Base-by-base conservation (phyloP, 2,888 invertebrate genomes). In the Hydriomena furcata region DNA sequence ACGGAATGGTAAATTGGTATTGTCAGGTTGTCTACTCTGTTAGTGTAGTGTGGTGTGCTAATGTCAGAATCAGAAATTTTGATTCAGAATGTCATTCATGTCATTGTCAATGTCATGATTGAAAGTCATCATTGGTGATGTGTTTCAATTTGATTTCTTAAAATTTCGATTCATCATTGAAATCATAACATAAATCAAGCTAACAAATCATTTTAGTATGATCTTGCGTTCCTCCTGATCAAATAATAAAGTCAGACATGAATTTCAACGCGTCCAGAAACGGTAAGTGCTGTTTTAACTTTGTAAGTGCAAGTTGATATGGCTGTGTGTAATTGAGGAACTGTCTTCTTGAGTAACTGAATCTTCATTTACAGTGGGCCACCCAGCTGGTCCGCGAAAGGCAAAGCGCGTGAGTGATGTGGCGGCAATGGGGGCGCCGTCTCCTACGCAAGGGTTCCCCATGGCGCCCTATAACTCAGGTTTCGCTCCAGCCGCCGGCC, bases 341-440 rank as follows among this genome's bases (percentile, higher is more conserved):
- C 13, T 13, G 2, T 51, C 7, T 10, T 36, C 21, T 10, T n/a
- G 7, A 23, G n/a, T n/a, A n/a, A n/a, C n/a, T n/a, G n/a, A n/a
- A 8, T 38, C 20, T 55, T 53, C 38, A 41, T 52, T 78, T 76
- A 7, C 55, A 88, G 89, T 88, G 57, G 77, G 76, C 17, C 80
- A 74, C 32, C 55, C 74, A 5, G 82, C 86, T 5, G 89, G 87
- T 20, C 79, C 84, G 32, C 87, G 92, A 37, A 93, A 93, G 80
- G 85, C 92, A 1, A 94, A 94, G 76, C 86, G 94, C 36, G 94
- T 94, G 7, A 93, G 93, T 67, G 94, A 94, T 84, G 91, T 94
- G 5, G 92, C 92, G 47, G 93, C 94, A 0, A 92, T 94, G 92
- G 94, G 93, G n/a, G 90, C 76, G 2, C 90, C 92, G 7, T 78